Base-by-base conservation (phyloP, 2,113 vertebrate species). In the Platichthys stellatus region DNA sequence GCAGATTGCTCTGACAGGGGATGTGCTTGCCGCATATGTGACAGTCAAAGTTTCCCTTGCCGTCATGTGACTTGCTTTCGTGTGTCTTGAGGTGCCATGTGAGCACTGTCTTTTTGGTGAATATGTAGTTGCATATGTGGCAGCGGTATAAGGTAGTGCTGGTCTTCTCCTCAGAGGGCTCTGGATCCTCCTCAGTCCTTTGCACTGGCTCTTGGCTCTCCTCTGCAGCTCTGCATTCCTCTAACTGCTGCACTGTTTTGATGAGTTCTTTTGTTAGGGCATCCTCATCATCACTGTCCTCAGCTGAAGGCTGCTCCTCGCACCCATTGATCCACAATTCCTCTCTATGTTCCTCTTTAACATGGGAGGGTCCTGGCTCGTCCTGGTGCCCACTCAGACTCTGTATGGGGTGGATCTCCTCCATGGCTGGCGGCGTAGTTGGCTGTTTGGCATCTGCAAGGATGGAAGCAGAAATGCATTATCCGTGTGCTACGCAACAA, bases 121-220 rank as follows among this genome's bases (percentile, higher is more conserved):
- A 88, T 15, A 86, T 82, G 61, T 76, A 78, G 74, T 86, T 88
- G 72, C 88, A 88, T 59, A 90, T 81, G 79, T 90, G 88, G 71
- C 88, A 90, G 71, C 84, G 73, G 63, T 88, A 88, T 1, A 88
- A 63, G 21, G 84, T 90, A 18, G 82, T 81, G 38, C 79, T 80
- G 0, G 62, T 83, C 61, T 58, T 81, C 45, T 86, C 80, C 15
- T 83, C 78, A 4, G 70, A 47, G 3, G 5, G 58, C 3, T 74
- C 40, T 3, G 64, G 60, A 2, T 78, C 78, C 47, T 84, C 76
- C 2, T 9, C 43, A 1, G 77, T 21, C 0, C 18, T 24, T 5
- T 70, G 35, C 38, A 13, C 20, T 1, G 0, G 13, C 62, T 86
- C 84, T 14, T 26, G 43, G 76, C 69, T 54, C 60, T 84, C 79